Base-by-base conservation (phyloP, 2,113 vertebrate genomes). In the Psilopogon haemacephalus region DNA sequence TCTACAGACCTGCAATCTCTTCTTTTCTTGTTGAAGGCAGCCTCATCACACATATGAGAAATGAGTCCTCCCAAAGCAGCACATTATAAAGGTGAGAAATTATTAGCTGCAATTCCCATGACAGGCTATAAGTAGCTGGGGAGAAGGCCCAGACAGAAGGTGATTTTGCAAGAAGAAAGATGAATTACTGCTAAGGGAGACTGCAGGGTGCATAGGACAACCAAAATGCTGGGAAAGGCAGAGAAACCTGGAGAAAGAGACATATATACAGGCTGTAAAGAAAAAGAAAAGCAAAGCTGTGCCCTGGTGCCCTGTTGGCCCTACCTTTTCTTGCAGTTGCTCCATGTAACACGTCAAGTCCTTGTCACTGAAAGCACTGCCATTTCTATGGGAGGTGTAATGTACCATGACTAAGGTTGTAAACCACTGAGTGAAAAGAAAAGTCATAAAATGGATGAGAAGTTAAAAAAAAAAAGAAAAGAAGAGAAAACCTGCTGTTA, bases 391-490 rank as follows among this genome's bases (percentile, higher is more conserved):
- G 89, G 74, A 70, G 60, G 80, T 14, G 92, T 81, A 91, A 5
- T 0, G 4, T 73, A 79, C 91, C 91, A 70, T 83, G 91, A 85
- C 86, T 83, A 35, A 82, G 86, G 89, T n/a, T 62, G 70, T 76
- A 94, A 95, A 96, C 68, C 85, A 81, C 84, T 89, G 81, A 87
- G 68, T 63, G 82, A 92, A 87, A 33, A 89, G 75, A 82, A 95
- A 92, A 79, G 84, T 50, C 63, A 86, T 24, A 84, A 90, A 94
- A 86, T 70, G 70, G 67, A 30, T 76, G 71, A 79, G 21, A 33
- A 4, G 4, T 3, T 8, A 6, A 12, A 16, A 2, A 0, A 2
- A 28, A 33, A 64, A 65, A 58, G 32, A 62, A 33, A 68, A 67
- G 58, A 26, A 62, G 56, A 80, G 46, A 84, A 46, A 48, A 40